Evolutionary conservation across 23 tunicate species (phyloP), one percentile per base, ranked within the genome.

Genomic region (Ascidia mentula): DNA sequence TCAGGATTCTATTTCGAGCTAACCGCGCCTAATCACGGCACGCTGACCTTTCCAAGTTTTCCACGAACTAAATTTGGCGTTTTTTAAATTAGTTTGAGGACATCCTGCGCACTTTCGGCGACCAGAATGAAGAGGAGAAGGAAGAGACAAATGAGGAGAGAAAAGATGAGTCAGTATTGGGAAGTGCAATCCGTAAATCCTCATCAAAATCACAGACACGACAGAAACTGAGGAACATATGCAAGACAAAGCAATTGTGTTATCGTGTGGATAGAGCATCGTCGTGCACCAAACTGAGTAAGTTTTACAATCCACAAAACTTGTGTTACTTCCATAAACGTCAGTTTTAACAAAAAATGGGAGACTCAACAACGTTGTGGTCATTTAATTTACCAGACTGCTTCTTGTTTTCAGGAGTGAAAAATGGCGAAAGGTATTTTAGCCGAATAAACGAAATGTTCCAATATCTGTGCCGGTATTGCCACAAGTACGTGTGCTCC

Each of bases 181-280:
- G 32, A 34, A 70, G 38, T 18, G 38, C 38, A 36, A 7, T 32
- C 37, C 37, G 38, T 18, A 34, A 33, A 34, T 32, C 38, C 4
- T 70, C 38, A 33, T 30, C 38, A 3, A 30, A 28, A 20, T 4
- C 2, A 22, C 38, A 32, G 38, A 70, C 31, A 36, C 24, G 39
- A 33, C 38, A 70, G 37, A 70, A 30, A 6, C 2, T 70, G 34
- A 32, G 30, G 30, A 35, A 6, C 18, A 22, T 79, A 2, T 79
- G 82, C 72, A 8, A 32, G 35, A 7, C 73, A 2, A 3, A 79
- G n/a, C 35, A 79, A 22, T 20, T 79, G 45, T 79, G 82, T 69
- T 24, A 69, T n/a, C 13, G 33, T 22, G 31, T 79, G 42, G 35
- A 61, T 28, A 36, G 73, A 17, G 34, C 9, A 3, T 12, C 45